Conservation (phyloP, 2,113 vertebrate genomes). For the Sebastes schlegelii region DNA sequence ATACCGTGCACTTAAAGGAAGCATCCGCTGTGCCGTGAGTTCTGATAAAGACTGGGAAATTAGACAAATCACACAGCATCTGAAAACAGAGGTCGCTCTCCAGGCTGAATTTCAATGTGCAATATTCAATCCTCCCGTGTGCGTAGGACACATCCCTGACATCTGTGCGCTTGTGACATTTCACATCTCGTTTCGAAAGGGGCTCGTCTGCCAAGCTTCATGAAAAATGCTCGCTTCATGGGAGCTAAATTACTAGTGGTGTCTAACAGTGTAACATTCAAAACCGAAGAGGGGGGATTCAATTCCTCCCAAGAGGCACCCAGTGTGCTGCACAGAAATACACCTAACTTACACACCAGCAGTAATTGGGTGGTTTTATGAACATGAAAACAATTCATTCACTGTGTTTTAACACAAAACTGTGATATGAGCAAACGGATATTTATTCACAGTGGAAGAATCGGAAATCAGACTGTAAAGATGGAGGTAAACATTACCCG, state of each 20-base stretch:
- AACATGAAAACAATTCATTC: not conserved
- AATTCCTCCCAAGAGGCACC: not conserved
- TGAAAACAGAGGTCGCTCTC: slow-evolving; percentile 18
- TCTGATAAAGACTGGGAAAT: slow-evolving; percentile 36
- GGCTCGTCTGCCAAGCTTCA: slow-evolving; percentile 42
- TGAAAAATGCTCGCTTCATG: slow-evolving; percentile 36
- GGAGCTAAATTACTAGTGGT: slow-evolving; percentile 30
- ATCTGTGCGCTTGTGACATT: slow-evolving; percentile 63
- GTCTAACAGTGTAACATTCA: slow-evolving; percentile 30
- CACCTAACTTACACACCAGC: not conserved
- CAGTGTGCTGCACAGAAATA: not conserved
- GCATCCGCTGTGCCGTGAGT: not conserved
- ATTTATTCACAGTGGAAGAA: not conserved
- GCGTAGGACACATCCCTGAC: slow-evolving; percentile 20
- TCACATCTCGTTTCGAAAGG: slow-evolving; percentile 41
- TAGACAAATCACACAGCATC: slow-evolving; percentile 26
- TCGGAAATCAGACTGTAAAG: not conserved
- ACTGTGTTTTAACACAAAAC: not conserved
- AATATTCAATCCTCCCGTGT: slow-evolving; percentile 28
- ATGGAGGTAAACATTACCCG: not conserved
- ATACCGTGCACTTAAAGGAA: not conserved
- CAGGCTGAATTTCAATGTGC: slow-evolving; percentile 45
- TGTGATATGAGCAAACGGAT: not conserved
- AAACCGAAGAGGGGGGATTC: slow-evolving; percentile 17
- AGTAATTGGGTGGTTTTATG: not conserved